Evolutionary conservation across 2,797 vertebrate genomes (phyloP).

Genomic region (Orientallactaga sibirica): DNA sequence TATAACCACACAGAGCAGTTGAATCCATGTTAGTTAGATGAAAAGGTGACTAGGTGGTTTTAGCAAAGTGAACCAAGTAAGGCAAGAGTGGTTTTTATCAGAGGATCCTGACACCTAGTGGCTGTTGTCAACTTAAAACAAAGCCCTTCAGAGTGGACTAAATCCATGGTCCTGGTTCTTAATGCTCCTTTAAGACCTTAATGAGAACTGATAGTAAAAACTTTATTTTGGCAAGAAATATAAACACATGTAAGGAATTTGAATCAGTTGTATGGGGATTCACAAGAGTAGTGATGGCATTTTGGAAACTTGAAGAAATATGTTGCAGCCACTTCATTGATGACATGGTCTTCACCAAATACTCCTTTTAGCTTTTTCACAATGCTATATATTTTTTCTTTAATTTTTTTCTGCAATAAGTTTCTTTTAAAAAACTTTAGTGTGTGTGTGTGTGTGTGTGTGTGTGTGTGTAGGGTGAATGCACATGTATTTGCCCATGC

Average conservation of each 20-base stretch:
- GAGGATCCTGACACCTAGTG: constrained; percentile 56
- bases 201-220: not conserved
- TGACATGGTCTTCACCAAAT: not conserved
- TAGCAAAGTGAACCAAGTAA: not conserved
- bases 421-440: not conserved
- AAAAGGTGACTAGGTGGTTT: not conserved
- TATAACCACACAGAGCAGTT: not conserved
- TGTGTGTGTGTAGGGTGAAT: no score
- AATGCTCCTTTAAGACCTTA: not conserved
- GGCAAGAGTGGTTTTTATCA: not conserved
- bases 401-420: constrained; percentile 18
- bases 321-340: not conserved
- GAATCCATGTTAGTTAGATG: not conserved
- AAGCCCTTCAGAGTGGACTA: not conserved
- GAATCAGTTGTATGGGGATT: constrained; percentile 16
- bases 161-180: not conserved
- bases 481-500: no score
- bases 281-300: not conserved
- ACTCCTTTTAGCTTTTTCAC: not conserved
- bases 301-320: constrained; percentile 38
- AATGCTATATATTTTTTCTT: not conserved
- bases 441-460: no score
- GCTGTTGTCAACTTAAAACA: not conserved
- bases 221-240: constrained; percentile 36
- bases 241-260: not conserved